phyloP scores from a whole-genome alignment of 2,888 invertebrate species.

The Diloba caeruleocephala region DNA sequence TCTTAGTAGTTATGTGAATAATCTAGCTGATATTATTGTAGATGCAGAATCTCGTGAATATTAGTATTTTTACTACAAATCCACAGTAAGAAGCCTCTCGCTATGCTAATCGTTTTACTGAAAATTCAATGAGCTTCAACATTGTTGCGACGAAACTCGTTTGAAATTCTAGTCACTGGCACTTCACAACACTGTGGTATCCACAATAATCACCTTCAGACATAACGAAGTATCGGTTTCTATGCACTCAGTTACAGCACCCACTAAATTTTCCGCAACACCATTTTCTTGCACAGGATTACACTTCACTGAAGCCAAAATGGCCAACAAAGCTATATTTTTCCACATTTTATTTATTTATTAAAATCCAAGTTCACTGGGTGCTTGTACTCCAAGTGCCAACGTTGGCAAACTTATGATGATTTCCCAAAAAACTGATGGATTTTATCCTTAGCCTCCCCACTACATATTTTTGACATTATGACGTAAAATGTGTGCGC shows the following conservation, averaged over 20 bases:
- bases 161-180: constrained; percentile 66
- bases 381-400: constrained; percentile 70
- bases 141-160: constrained; percentile 22
- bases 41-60: constrained; percentile 2
- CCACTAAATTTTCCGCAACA: constrained; percentile 80
- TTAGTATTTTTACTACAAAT: constrained; percentile 23
- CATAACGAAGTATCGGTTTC: constrained; percentile 89
- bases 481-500: constrained; percentile 79
- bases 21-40: not conserved
- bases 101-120: constrained; percentile 30
- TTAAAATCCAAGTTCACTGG: constrained; percentile 42
- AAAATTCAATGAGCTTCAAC: constrained; percentile 34
- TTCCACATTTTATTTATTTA: constrained; percentile 77
- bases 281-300: constrained; percentile 80
- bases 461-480: constrained; percentile 72
- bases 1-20: not conserved
- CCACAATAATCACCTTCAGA: constrained; percentile 89
- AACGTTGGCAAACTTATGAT: constrained; percentile 82
- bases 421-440: constrained; percentile 83
- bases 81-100: constrained; percentile 26
- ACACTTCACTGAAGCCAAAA: constrained; percentile 78
- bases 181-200: constrained; percentile 58
- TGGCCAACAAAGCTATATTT: constrained; percentile 73
- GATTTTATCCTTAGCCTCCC: constrained; percentile 85
- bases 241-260: constrained; percentile 88